Conservation (phyloP, 2,113 vertebrate species). For the Psammodynastes pulverulentus region DNA sequence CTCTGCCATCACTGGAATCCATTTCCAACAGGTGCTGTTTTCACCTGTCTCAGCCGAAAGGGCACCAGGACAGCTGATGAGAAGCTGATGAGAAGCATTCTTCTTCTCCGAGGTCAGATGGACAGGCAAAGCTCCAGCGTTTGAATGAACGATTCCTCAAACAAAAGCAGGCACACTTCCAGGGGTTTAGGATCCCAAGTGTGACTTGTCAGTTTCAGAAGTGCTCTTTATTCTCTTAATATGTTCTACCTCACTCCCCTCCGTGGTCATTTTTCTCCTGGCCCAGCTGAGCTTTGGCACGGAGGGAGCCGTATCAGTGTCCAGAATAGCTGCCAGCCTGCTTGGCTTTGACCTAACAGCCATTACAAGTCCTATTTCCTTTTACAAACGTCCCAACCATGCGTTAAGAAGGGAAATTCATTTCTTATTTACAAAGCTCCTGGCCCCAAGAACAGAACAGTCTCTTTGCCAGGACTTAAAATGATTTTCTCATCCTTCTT, state of each 20-base stretch:
- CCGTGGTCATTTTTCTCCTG: slow-evolving; percentile 13
- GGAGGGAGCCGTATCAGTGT: not conserved
- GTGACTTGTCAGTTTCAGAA: not conserved
- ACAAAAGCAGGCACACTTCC: not conserved
- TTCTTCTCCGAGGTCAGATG: slow-evolving; percentile 8
- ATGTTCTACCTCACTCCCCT: fast-evolving
- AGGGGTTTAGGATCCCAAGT: slow-evolving; percentile 33
- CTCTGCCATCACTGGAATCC: not conserved
- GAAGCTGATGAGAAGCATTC: slow-evolving; percentile 24
- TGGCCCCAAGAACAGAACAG: fast-evolving
- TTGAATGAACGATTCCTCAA: slow-evolving; percentile 29
- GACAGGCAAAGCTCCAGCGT: slow-evolving; percentile 16
- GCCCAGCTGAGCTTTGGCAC: not conserved
- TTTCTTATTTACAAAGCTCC: slow-evolving; percentile 28
- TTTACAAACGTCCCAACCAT: slow-evolving; percentile 17
- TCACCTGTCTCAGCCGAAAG: not conserved
- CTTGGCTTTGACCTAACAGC: slow-evolving; percentile 36
- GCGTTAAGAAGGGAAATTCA: slow-evolving; percentile 29
- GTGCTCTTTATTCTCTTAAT: not conserved
- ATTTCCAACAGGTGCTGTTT: not conserved
- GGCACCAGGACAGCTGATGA: slow-evolving; percentile 18
- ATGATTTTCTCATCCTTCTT: fast-evolving
- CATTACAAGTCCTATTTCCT: slow-evolving; percentile 20
- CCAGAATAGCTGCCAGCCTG: not conserved
- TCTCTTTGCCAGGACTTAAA: slow-evolving; percentile 20